A percentile compares a stretch with the other conserved stretches of the same genome.
Conservation (phyloP, 2,797 vertebrate species). For the Erpetoichthys calabaricus region DNA sequence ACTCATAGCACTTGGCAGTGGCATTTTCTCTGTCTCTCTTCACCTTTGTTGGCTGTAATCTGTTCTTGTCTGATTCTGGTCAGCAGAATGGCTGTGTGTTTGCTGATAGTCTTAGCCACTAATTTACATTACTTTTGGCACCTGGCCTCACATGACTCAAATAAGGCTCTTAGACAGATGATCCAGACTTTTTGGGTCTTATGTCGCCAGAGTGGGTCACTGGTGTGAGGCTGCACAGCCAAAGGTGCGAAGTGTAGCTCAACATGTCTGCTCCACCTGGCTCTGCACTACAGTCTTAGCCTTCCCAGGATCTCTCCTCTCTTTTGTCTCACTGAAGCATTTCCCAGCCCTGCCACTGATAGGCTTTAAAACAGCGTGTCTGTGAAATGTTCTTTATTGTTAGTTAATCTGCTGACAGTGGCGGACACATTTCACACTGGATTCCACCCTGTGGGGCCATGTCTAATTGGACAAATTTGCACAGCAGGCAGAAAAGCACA, state of each 20-base stretch:
- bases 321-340: slow-evolving; percentile 16
- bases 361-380: slow-evolving; percentile 46
- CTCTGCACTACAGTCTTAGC: slow-evolving; percentile 41
- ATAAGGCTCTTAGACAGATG: slow-evolving; percentile 65
- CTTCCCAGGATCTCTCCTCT: slow-evolving; percentile 29
- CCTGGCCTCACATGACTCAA: slow-evolving; percentile 57
- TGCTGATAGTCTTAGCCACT: slow-evolving; percentile 38
- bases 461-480: slow-evolving; percentile 96
- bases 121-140: slow-evolving; percentile 47
- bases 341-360: slow-evolving; percentile 40
- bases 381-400: slow-evolving; percentile 60
- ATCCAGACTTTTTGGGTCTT: slow-evolving; percentile 47
- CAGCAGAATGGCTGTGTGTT: slow-evolving; percentile 39
- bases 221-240: slow-evolving; percentile 43
- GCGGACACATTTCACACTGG: slow-evolving; percentile 69
- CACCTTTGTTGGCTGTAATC: neutral
- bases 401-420: slow-evolving; percentile 63
- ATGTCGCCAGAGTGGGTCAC: slow-evolving; percentile 57
- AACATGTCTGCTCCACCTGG: slow-evolving; percentile 42
- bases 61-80: slow-evolving; percentile 19
- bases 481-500: slow-evolving; percentile 71
- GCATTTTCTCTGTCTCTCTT: neutral
- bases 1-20: neutral
- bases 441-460: slow-evolving; percentile 66
- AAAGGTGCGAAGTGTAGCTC: slow-evolving; percentile 47